Conservation (phyloP, 2,797 vertebrate species). For the Cichlasoma orientale region DNA sequence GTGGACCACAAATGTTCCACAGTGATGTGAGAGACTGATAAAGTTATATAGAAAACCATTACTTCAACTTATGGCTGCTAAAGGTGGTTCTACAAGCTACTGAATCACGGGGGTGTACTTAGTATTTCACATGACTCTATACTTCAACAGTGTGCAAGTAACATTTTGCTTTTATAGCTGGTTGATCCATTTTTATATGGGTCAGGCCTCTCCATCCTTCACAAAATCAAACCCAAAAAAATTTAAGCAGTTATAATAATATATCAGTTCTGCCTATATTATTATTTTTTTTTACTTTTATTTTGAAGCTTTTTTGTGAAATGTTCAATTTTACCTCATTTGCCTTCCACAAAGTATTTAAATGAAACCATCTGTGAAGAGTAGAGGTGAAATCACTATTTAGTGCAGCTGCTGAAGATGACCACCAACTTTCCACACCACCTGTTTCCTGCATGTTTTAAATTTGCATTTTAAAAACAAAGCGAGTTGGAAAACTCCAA, state of each 20-base stretch:
- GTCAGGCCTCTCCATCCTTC: neutral
- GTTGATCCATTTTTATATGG: neutral
- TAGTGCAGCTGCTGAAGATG: neutral
- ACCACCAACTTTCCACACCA: neutral
- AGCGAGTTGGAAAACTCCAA: neutral
- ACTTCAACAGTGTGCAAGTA: neutral
- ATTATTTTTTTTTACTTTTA: neutral
- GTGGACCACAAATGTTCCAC: neutral
- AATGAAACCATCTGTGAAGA: neutral
- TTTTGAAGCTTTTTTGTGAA: neutral
- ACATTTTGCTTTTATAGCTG: neutral
- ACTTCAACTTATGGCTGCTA: neutral
- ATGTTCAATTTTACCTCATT: neutral
- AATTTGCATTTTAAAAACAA: constrained; percentile 2
- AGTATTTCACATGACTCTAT: too few relatives aligned
- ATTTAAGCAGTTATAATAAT: neutral
- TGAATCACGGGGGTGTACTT: neutral
- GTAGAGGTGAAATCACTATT: neutral
- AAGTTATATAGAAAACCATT: neutral
- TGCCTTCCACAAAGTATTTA: neutral
- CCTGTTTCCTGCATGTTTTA: neutral
- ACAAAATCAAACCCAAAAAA: neutral
- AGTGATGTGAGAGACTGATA: neutral
- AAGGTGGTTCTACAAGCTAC: neutral
- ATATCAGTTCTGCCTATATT: neutral